Percentiles rank a stretch among this genome's conserved stretches.
phyloP scores from a whole-genome alignment of 53 echinoderm and acorn worm genomes.

The Apostichopus leukothele region DNA sequence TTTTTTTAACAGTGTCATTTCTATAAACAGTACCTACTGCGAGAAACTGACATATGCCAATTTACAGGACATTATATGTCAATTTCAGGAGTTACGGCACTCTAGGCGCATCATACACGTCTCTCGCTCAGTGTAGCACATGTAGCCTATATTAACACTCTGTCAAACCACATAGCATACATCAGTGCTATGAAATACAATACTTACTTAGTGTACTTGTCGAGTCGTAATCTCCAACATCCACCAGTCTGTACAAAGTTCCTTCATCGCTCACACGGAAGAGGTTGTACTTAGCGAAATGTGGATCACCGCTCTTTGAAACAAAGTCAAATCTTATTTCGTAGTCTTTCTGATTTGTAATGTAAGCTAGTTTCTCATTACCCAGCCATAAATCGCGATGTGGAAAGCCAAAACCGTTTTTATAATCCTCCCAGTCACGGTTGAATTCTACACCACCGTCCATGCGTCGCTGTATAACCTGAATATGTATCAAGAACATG shows the following conservation, averaged over 20 bases:
- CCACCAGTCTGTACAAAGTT: neutral
- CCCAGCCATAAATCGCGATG: neutral
- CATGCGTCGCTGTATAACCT: neutral
- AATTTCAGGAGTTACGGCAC: too few species aligned
- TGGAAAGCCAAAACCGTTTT: neutral
- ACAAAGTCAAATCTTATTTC: neutral
- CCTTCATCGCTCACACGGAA: neutral
- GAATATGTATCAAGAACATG: too few species aligned
- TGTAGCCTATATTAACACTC: too few species aligned
- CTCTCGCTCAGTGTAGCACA: too few species aligned
- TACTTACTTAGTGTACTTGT: neutral
- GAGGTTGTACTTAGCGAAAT: neutral
- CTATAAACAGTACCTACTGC: too few species aligned
- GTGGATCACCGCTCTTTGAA: neutral
- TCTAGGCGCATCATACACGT: too few species aligned
- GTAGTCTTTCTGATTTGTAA: neutral
- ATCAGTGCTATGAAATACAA: too few species aligned
- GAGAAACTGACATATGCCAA: too few species aligned
- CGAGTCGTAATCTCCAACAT: neutral
- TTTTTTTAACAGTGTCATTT: too few species aligned
- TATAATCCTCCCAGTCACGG: neutral
- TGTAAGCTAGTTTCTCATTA: neutral
- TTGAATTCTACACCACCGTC: neutral
- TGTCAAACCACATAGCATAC: too few species aligned
- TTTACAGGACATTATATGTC: too few species aligned